A percentile compares a stretch with the other conserved stretches of the same genome.
phyloP scores from a whole-genome alignment of 2,113 vertebrate genomes.

The Litocranius walleri region DNA sequence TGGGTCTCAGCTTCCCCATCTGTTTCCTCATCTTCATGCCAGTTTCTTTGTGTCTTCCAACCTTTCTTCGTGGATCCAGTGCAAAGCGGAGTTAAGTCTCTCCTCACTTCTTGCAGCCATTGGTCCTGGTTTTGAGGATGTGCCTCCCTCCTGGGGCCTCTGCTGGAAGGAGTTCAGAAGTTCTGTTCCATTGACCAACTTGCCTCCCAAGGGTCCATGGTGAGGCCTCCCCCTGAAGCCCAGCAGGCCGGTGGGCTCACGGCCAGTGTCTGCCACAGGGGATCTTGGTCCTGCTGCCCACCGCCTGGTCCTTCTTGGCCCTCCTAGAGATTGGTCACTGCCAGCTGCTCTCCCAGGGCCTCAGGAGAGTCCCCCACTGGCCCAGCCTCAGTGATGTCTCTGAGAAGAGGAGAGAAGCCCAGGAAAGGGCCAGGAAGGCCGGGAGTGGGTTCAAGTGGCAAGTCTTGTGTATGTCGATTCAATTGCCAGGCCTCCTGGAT shows the following conservation, averaged over 20 bases:
- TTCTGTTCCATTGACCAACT: neutral
- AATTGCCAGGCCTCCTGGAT: neutral
- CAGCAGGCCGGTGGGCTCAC: neutral
- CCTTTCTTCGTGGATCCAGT: neutral
- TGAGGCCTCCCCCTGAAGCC: neutral
- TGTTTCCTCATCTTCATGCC: neutral
- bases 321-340: neutral
- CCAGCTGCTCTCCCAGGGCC: neutral
- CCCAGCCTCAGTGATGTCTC: neutral
- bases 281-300: neutral
- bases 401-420: neutral
- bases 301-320: neutral
- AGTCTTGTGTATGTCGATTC: rapidly evolving
- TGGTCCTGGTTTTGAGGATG: neutral
- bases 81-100: neutral
- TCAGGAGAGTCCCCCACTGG: rapidly evolving
- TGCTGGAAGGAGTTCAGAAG: neutral
- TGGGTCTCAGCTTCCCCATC: neutral
- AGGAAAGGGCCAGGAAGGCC: neutral
- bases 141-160: neutral
- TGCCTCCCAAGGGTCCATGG: neutral
- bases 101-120: neutral
- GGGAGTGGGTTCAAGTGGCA: neutral
- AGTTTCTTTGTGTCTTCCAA: neutral
- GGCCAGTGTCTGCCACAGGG: neutral